A percentile compares a stretch with the other conserved stretches of the same genome.
These are phyloP conservation scores for Lepidotrigona ventralis DNA, from an alignment of 1,140 invertebrate genomes.

Conservation along the genomic window DNA sequence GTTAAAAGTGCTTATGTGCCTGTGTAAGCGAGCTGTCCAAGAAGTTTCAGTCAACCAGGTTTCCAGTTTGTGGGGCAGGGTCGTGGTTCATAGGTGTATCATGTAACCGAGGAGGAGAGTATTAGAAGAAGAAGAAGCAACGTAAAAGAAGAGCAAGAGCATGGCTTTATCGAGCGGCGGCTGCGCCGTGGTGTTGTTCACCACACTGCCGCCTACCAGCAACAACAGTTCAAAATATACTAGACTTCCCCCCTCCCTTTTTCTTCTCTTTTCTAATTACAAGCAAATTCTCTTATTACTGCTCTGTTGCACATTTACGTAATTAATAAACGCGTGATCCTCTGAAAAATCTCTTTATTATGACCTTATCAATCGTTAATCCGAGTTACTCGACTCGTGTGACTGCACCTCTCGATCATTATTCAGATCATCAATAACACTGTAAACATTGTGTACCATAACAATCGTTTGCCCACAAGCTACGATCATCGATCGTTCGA, in stretches of 20 bases:
- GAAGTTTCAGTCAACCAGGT: conserved; percentile 60
- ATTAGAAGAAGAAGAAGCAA: conserved; percentile 10
- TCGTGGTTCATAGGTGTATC: conserved; percentile 47
- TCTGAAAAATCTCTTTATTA: neutral
- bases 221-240: neutral
- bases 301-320: neutral
- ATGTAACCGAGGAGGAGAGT: conserved; percentile 16
- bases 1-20: conserved; percentile 5
- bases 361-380: neutral
- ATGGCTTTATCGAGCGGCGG: conserved; percentile 75
- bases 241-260: neutral
- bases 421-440: neutral
- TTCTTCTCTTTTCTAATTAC: neutral
- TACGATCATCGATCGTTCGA: neutral
- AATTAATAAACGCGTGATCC: neutral
- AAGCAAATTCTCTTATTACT: neutral
- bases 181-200: conserved; percentile 62
- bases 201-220: conserved; percentile 13
- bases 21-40: conserved; percentile 15
- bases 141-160: conserved; percentile 30
- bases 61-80: conserved; percentile 59
- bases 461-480: neutral
- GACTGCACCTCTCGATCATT: neutral
- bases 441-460: no score
- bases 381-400: neutral